These are phyloP conservation scores for Bombus soroeensis DNA, from an alignment of 1,140 invertebrate genomes.

Conservation along the genomic window DNA sequence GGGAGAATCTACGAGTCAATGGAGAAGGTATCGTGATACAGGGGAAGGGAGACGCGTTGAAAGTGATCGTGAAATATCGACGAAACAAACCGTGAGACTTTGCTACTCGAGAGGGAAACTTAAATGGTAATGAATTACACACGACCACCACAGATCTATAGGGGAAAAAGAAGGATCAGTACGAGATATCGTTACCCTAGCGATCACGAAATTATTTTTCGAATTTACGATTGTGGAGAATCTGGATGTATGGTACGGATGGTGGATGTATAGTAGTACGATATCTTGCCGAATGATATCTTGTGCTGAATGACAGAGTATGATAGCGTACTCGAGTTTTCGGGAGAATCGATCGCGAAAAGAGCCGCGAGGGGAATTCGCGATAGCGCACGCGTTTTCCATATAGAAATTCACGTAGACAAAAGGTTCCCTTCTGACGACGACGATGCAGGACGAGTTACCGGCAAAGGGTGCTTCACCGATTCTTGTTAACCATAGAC, in stretches of 20 bases:
- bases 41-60: not conserved
- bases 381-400: constrained; percentile 38
- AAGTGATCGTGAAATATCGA: constrained; percentile 16
- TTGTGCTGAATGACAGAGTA: no score
- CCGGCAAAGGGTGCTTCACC: constrained; percentile 24
- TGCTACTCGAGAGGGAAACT: not conserved
- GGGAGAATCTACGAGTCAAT: not conserved
- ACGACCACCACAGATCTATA: no score
- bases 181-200: not conserved
- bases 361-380: not conserved
- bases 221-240: no score
- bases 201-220: no score
- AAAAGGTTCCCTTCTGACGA: not conserved
- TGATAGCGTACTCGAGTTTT: not conserved
- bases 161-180: not conserved
- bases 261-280: no score
- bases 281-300: no score
- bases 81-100: not conserved
- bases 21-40: not conserved
- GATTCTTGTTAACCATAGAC: constrained; percentile 9
- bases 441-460: constrained; percentile 13
- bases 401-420: constrained; percentile 9
- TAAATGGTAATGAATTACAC: not conserved
- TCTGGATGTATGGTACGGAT: no score
- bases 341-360: not conserved